Base-by-base conservation (phyloP, 2,113 vertebrate species). In the Acinonyx jubatus region DNA sequence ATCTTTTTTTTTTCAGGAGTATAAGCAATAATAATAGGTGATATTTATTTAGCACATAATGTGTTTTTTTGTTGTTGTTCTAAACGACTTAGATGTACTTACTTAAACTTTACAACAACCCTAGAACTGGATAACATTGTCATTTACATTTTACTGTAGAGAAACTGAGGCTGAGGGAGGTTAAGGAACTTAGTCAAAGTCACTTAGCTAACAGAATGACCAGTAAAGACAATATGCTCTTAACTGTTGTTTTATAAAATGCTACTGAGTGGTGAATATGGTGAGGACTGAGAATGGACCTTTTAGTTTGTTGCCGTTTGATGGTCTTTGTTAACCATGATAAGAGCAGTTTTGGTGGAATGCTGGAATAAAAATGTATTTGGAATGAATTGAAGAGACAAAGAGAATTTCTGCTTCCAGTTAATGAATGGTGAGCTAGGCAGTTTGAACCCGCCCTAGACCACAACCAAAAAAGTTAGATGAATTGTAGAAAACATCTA, bases 191-290 rank as follows among this genome's bases (percentile, higher is more conserved):
- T 95, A 50, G 45, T 92, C 52, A 68, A 61, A 21, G 1, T 81
- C 69, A 86, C 36, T 68, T n/a, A 93, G 31, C 25, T 74, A 76
- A 10, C 14, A 19, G 66, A 81, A 15, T 81, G 11, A 50, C 33
- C 73, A 27, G 21, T 89, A 33, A 74, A 85, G 38, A 74, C 52
- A 94, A 2, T 63, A 18, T 52, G 23, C 33, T 85, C 16, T 89
- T 92, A 86, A 74, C 7, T 3, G n/a, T 71, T 84, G n/a, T 93
- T 68, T 82, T 81, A 33, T 80, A 81, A 96, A 74, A 93, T 76
- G 21, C 38, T 71, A 27, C 45, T 89, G 14, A 89, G 61, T 93
- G 69, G 31, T 48, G 36, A 66, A 5, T 52, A 81, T n/a, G 7
- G 0, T 66, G 29, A 90, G 65, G 21, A n/a, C 45, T 90, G 41